These are phyloP conservation scores for Sander lucioperca DNA, from an alignment of 2,113 vertebrate genomes.

Conservation along the genomic window DNA sequence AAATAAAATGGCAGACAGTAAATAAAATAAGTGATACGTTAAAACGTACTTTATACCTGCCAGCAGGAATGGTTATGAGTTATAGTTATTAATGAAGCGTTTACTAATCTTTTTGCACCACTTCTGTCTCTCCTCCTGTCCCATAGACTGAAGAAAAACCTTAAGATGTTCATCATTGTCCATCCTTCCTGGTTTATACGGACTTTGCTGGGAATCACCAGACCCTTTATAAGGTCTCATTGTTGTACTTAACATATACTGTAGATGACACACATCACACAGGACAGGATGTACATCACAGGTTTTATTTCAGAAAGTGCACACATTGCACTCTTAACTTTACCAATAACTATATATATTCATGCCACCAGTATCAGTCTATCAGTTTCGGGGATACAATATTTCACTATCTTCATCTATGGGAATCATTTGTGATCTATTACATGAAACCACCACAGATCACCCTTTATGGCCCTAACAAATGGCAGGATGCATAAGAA, in stretches of 20 bases:
- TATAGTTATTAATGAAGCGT: background rate
- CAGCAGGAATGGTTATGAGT: background rate
- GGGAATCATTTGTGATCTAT: background rate
- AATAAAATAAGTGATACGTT: background rate
- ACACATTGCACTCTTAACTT: background rate
- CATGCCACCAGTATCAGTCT: background rate
- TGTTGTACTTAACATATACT: background rate
- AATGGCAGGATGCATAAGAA: no score
- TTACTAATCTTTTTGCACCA: background rate
- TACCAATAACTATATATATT: background rate
- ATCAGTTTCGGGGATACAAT: background rate
- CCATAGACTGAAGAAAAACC: slow-evolving; percentile 91
- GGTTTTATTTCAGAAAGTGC: background rate
- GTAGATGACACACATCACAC: background rate
- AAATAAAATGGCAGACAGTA: background rate
- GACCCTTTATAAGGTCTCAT: slow-evolving; percentile 94
- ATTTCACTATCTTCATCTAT: background rate
- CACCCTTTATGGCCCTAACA: background rate
- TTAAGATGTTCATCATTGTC: slow-evolving; percentile 95
- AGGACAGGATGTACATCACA: background rate
- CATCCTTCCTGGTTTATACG: slow-evolving; percentile 97
- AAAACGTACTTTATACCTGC: background rate
- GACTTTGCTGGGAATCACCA: slow-evolving; percentile 92
- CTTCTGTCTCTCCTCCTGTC: slow-evolving; percentile 25
- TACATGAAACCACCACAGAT: background rate